Evolutionary conservation across 2,797 vertebrate genomes (phyloP), one percentile per base, ranked within the genome.

Genomic region (Pangasius mekongensis): DNA sequence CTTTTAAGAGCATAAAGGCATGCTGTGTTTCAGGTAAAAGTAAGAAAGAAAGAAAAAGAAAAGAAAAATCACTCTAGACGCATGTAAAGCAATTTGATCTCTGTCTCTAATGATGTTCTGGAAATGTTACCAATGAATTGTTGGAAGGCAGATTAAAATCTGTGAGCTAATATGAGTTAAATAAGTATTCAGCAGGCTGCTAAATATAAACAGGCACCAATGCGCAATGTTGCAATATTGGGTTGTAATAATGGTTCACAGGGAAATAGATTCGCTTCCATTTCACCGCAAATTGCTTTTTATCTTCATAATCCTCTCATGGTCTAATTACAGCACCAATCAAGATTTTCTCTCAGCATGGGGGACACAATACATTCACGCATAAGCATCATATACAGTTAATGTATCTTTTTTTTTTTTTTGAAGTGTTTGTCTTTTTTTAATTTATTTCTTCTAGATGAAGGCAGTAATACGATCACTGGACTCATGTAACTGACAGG

Each of bases 241-340:
- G 30, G 2, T 30, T 36, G 39, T 22, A 73, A 83, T 83, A 76
- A 64, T 62, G 54, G 20, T 87, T 83, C 56, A 62, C 14, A 0
- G 56, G 58, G 67, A 87, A 83, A 76, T 83, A 1, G 47, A 66
- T 52, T 86, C 22, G 2, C 81, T 64, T 67, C 82, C 62, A 84
- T 83, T 83, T 83, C 82, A 33, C 22, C 27, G 8, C 82, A 85
- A 64, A 89, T 86, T 90, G 60, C 88, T 84, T 86, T 52, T 88
- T 81, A 89, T 87, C 49, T 89, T 90, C 27, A 18, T 86, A 39
- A 47, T 74, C 69, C 33, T 39, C 54, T 58, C 69, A 71, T 27
- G 56, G 58, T 60, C 58, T 86, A 86, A 86, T 77, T n/a, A 64
- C 73, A 76, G 27, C 39, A 64, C 73, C 43, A n/a, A 22, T n/a